These are phyloP conservation scores for Reticulitermes speratus DNA, from an alignment of 1,140 invertebrate species.

Conservation along the genomic window DNA sequence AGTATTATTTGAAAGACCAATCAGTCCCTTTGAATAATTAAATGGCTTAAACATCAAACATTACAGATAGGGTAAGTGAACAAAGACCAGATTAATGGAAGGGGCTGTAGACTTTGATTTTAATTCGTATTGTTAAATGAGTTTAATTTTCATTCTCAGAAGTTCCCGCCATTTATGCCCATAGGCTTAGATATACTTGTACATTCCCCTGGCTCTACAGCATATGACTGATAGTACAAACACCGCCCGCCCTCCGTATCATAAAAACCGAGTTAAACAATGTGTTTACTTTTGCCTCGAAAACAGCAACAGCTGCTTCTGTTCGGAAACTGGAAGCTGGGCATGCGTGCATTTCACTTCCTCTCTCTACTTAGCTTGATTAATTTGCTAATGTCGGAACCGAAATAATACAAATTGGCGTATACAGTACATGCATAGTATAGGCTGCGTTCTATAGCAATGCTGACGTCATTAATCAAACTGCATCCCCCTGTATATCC, in stretches of 20 bases:
- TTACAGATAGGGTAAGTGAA: background rate
- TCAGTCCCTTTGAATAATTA: slow-evolving; percentile 7
- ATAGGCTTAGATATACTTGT: background rate
- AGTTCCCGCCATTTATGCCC: background rate
- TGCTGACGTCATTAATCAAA: slow-evolving; percentile 18
- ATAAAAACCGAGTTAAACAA: background rate
- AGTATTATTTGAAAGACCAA: background rate
- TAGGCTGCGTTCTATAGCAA: background rate
- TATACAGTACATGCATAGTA: background rate
- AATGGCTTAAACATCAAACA: background rate
- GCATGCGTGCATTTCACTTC: background rate
- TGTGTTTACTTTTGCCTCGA: background rate
- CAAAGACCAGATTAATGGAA: background rate
- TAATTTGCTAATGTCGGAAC: slow-evolving; percentile 8
- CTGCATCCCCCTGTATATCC: background rate
- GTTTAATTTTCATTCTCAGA: background rate
- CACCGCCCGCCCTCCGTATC: background rate
- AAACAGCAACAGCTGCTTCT: background rate
- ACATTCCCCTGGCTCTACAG: background rate
- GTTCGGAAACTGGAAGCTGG: background rate
- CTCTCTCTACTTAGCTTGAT: slow-evolving; percentile 8
- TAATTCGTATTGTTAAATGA: background rate
- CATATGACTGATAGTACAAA: background rate
- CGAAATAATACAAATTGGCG: slow-evolving; percentile 16
- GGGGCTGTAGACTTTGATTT: background rate